Evolutionary conservation across 2,888 invertebrate genomes (phyloP), one percentile per base, ranked within the genome.

Genomic region (Drosophila recens): DNA sequence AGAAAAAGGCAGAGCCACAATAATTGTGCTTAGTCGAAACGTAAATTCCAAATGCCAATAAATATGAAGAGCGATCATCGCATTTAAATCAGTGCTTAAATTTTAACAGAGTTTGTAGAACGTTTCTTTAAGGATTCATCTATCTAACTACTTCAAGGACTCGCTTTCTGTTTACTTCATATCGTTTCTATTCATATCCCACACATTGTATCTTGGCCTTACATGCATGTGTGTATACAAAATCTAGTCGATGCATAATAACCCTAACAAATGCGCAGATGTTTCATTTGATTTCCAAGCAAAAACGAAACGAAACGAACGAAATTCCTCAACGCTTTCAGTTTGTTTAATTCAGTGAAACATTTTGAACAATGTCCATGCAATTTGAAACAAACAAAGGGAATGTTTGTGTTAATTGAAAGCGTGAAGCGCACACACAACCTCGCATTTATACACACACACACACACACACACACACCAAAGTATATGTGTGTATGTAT

Each of bases 401-500:
- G 71, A 89, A 87, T 87, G 87, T 84, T 89, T 89, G 87, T 86
- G 81, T 89, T 86, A 89, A 86, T 86, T 86, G 87, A 86, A 87
- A 87, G 89, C 87, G 85, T 83, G 74, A 88, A 88, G 84, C 82
- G 73, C 70, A 67, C 72, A 69, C 62, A 78, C 49, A 64, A 40
- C 34, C 56, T 57, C 40, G 61, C 51, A 63, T 34, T 51, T 45
- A 64, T 27, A 38, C 20, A 49, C 56, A 61, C 23, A 57, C 10
- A 67, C 67, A 68, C 64, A 75, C 43, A 61, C 49, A 62, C 34
- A n/a, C n/a, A 56, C 48, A 61, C 36, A 42, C 13, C 46, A 45
- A 56, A 23, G 53, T 11, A 54, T 57, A 45, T 57, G 46, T 20
- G 13, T 57, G 46, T 20, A 20, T 57, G 33, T 23, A 15, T 4